Base-by-base conservation (phyloP, 92 coral and sea anemone species). In the Actinernus sp. region DNA sequence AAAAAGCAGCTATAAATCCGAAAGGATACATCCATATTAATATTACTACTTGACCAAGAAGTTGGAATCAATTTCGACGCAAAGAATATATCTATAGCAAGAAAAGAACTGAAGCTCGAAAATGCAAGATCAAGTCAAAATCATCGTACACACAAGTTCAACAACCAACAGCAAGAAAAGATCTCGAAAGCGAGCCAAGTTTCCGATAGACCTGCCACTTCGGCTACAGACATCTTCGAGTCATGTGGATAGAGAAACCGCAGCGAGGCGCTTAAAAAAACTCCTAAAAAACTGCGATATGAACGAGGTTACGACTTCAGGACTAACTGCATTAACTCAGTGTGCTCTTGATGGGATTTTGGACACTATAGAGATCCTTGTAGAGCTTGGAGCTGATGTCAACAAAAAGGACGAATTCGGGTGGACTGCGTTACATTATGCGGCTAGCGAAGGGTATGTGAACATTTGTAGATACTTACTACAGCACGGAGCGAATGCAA, bases 391-490 rank as follows among this genome's bases (percentile, higher is more conserved):
- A 14, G 97, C 99, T 2, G 68, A 86, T 41, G 88, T 88, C 26
- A 87, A 95, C 71, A 95, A 87, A 47, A 84, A 63, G 29, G 99
- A 92, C 56, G 47, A 88, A 44, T 83, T 70, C 33, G 99, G 99
- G 3, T 95, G 95, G 97, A 80, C 99, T 1, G 63, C 99, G 4
- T 48, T 95, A 26, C 99, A 95, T 18, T 95, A 91, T 31, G 99
- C 99, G 1, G 97, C 92, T 1, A 95, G 95, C 43, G 99, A 95
- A 45, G 99, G 99, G 2, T 95, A 95, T 37, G 75, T 68, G 31
- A 69, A 90, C 30, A 91, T 95, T n/a, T 92, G 96, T 62, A 80
- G 95, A 10, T 91, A 33, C 58, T 86, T 95, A 46, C 59, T 95
- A 18, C 66, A 89, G 1, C 34, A 83, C 33, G 99, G 99, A 14